A percentile compares a stretch with the other conserved stretches of the same genome.
Evolutionary conservation across 2,888 invertebrate genomes (phyloP).

Genomic region (Drosophila meridiana): DNA sequence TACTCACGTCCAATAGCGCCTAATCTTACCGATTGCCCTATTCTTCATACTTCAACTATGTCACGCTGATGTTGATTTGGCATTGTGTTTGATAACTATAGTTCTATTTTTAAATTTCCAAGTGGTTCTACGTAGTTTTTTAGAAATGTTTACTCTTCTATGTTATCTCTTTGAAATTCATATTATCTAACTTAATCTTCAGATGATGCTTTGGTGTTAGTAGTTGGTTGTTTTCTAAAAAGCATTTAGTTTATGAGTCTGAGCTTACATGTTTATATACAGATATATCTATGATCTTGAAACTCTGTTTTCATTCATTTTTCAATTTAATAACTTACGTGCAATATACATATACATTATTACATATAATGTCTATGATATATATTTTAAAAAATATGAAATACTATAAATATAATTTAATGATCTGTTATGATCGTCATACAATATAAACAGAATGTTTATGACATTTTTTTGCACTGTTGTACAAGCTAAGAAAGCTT

Average conservation of each 20-base stretch:
- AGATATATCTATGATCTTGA: not conserved
- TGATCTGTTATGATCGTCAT: constrained; percentile 7
- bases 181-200: not conserved
- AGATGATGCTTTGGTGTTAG: not conserved
- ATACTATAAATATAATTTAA: constrained; percentile 5
- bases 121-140: not conserved
- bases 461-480: constrained; percentile 11
- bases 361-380: not conserved
- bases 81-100: not conserved
- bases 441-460: not conserved
- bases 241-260: not conserved
- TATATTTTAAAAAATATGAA: not conserved
- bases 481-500: not conserved
- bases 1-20: constrained; percentile 1
- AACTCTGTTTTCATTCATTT: not conserved
- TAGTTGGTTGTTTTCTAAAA: not conserved
- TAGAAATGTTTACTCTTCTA: not conserved
- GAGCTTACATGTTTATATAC: not conserved
- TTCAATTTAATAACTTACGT: too few species aligned
- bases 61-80: not conserved
- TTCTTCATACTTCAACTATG: not conserved
- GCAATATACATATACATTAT: not conserved
- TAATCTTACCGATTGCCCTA: not conserved
- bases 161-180: not conserved
- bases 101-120: not conserved